These are phyloP conservation scores for Nixonia krombeini DNA, from an alignment of 1,140 invertebrate genomes.

Conservation along the genomic window DNA sequence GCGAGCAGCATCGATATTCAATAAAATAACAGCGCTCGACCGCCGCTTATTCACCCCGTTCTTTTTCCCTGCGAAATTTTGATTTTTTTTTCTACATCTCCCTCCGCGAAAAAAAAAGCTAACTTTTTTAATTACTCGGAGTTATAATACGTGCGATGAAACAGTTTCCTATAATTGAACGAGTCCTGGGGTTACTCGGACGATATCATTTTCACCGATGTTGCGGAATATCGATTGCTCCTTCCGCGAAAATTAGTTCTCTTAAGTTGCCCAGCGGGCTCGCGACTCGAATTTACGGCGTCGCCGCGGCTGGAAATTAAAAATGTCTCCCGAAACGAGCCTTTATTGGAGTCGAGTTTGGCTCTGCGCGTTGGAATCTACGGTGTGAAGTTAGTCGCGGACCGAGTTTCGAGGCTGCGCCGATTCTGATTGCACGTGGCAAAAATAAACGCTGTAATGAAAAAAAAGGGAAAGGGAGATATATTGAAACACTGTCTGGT, in stretches of 20 bases:
- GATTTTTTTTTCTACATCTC: slow-evolving; percentile 34
- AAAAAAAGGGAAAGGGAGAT: too few relatives aligned
- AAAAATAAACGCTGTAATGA: too few relatives aligned
- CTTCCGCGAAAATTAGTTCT: slow-evolving; percentile 44
- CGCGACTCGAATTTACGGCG: slow-evolving; percentile 36
- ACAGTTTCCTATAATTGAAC: slow-evolving; percentile 49
- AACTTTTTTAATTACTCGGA: slow-evolving; percentile 50
- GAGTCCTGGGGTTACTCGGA: slow-evolving; percentile 35
- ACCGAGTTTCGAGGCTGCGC: too few relatives aligned
- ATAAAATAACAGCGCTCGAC: slow-evolving; percentile 30
- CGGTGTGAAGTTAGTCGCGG: too few relatives aligned
- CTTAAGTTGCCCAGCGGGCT: slow-evolving; percentile 42
- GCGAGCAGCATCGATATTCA: slow-evolving; percentile 47
- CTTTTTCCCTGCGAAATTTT: slow-evolving; percentile 44
- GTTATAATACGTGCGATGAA: slow-evolving; percentile 49
- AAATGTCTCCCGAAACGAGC: too few relatives aligned
- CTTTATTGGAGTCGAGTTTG: too few relatives aligned
- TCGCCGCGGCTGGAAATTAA: slow-evolving; percentile 11
- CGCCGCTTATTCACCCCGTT: slow-evolving; percentile 23
- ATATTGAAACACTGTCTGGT: too few relatives aligned
- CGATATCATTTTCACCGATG: slow-evolving; percentile 46
- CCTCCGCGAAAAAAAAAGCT: slow-evolving; percentile 19
- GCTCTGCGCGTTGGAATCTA: too few relatives aligned
- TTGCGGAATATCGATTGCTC: slow-evolving; percentile 48
- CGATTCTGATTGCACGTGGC: too few relatives aligned